Base-by-base conservation (phyloP, 2,797 vertebrate species). In the Channa striata region DNA sequence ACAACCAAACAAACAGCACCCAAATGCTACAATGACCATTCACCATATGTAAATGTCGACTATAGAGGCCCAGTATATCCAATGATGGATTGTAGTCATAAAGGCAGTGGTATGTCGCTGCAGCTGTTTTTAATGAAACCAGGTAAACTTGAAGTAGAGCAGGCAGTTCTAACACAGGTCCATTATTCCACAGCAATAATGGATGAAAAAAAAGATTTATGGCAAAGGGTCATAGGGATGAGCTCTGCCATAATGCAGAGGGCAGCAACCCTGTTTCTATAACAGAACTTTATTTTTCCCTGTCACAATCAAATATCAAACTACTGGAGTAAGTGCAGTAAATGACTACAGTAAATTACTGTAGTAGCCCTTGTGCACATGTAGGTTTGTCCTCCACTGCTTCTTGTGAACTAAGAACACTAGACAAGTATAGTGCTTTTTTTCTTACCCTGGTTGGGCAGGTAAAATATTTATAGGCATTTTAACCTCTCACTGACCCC, bases 381-480 rank as follows among this genome's bases (percentile, higher is more conserved):
- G n/a, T n/a, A n/a, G n/a, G n/a, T 54, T 66, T 71, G 73, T 43
- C 65, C 66, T 56, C 58, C 78, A 58, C 37, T 63, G 79, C 73
- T 72, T 85, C 85, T 83, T 69, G 73, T 87, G 89, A 93, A 86
- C 84, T 62, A 67, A 79, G 68, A 64, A 61, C 74, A 75, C 68
- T 69, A 85, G 81, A 81, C 79, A 73, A 83, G 82, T 74, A 72
- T 83, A 73, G 85, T 78, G 79, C 68, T 82, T 89, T 81, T 88
- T n/a, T 54, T 34, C 77, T 71, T 61, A 60, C 71, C 52, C 65
- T 77, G 68, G 68, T 72, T 72, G 74, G 77, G 72, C 83, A 91
- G 88, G 89, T 95, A 72, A 94, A 95, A 94, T 93, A 94, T 95
- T 92, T 72, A 95, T 94, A 90, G 93, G 81, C 83, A 85, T 93